Percentiles rank a stretch among this genome's conserved stretches.
Conservation (phyloP, 2,797 vertebrate species). For the Chromis chromis region DNA sequence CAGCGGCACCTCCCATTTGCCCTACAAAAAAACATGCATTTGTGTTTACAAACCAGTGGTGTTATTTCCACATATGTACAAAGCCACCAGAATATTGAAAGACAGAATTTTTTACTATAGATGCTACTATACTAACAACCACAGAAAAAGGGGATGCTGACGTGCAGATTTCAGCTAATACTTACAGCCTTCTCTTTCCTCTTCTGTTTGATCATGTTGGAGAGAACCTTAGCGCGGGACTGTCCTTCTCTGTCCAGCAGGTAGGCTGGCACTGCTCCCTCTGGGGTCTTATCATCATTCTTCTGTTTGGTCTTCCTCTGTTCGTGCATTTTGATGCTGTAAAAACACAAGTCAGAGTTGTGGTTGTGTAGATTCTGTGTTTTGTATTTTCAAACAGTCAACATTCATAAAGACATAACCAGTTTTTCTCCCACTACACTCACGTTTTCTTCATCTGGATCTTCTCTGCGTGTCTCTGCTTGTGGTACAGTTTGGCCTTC, state of each 20-base stretch:
- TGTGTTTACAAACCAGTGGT: neutral
- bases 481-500: constrained; percentile 98
- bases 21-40: constrained; percentile 76
- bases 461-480: constrained; percentile 96
- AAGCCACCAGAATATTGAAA: neutral
- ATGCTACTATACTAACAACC: too few relatives aligned
- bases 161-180: constrained; percentile 30
- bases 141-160: neutral
- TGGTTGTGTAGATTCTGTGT: fast-evolving
- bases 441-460: constrained; percentile 99
- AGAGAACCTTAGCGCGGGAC: constrained; percentile 94
- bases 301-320: constrained; percentile 96
- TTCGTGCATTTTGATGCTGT: constrained; percentile 98
- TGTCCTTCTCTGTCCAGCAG: constrained; percentile 97
- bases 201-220: constrained; percentile 99
- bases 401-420: neutral
- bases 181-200: constrained; percentile 98
- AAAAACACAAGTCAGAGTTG: constrained; percentile 32
- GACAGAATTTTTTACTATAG: neutral
- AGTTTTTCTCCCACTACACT: constrained; percentile 70
- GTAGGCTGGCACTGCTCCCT: constrained; percentile 96
- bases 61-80: neutral
- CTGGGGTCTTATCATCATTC: constrained; percentile 96
- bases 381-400: neutral
- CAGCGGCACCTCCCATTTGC: constrained; percentile 98